Evolutionary conservation across 2,113 vertebrate genomes (phyloP), one percentile per base, ranked within the genome.

Genomic region (Zapus hudsonius): DNA sequence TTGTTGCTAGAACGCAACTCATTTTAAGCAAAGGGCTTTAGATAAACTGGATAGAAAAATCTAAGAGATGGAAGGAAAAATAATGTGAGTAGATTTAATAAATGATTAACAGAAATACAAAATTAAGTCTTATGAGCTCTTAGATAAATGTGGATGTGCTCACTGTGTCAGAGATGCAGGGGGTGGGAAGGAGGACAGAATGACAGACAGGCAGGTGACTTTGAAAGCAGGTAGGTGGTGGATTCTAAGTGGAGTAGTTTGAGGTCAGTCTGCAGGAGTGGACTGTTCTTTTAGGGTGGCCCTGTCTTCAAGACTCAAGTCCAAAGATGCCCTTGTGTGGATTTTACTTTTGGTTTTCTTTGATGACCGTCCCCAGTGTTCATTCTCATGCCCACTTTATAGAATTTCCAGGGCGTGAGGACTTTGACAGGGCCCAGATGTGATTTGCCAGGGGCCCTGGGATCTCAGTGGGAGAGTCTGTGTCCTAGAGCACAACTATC

Each of bases 1-100:
- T 72, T 76, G 52, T 69, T 86, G 67, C 91, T 95, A 73, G 89
- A 70, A 87, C 22, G 31, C 29, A 81, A 31, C 52, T 84, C 52
- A 64, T 64, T 92, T 72, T 73, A 83, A 93, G 31, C 59, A 75
- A 87, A 10, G 82, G 63, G 42, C 44, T 72, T 90, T 29, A 12
- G 40, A 59, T 36, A 67, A 76, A 57, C n/a, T 29, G 40, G 15
- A 38, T 74, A 76, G 17, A 44, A 33, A 40, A 7, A 42, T 70
- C 88, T 47, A 76, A 23, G 1, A 38, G 70, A 78, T 5, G 20
- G 2, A 38, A 81, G 61, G 74, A 13, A 72, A 82, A 38, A 59
- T 66, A 61, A 75, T 15, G 70, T 72, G 33, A 61, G 5, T 38
- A 57, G 36, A 47, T n/a, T 44, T 91, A 81, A 74, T 74, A 40